Percentiles rank a stretch among this genome's conserved stretches.
These are phyloP conservation scores for Triplophysa tibetana DNA, from an alignment of 2,113 vertebrate genomes.

Conservation along the genomic window DNA sequence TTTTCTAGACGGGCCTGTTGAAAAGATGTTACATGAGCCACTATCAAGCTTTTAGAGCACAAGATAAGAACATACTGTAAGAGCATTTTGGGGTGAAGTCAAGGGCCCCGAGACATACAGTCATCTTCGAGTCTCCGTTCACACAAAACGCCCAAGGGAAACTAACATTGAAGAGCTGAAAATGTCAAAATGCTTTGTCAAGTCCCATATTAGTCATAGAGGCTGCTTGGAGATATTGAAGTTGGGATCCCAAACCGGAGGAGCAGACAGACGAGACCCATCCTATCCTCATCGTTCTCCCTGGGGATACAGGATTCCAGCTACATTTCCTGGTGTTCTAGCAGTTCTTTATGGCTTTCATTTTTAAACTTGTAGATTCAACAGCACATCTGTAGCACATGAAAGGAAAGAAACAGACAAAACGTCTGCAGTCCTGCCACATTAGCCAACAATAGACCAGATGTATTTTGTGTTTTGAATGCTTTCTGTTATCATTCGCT, in stretches of 20 bases:
- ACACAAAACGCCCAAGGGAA: conserved; percentile 68
- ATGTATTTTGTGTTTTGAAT: too few relatives aligned
- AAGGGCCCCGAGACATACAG: conserved; percentile 58
- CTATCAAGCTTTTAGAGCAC: conserved; percentile 26
- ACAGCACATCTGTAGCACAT: background rate
- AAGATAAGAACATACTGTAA: conserved; percentile 53
- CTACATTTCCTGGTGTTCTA: conserved; percentile 8
- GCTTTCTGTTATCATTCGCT: too few relatives aligned
- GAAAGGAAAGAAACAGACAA: background rate
- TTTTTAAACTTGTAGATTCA: background rate
- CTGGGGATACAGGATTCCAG: background rate
- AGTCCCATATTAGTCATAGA: conserved; percentile 68
- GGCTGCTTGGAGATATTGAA: conserved; percentile 41
- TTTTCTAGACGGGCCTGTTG: background rate
- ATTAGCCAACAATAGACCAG: too few relatives aligned
- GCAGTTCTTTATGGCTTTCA: conserved; percentile 2
- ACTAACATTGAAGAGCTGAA: conserved; percentile 69
- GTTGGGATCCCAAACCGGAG: conserved; percentile 38
- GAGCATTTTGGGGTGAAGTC: conserved; percentile 46
- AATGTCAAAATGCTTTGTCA: conserved; percentile 81
- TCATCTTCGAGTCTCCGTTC: conserved; percentile 54
- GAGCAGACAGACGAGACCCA: conserved; percentile 1
- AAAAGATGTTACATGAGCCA: conserved; percentile 47
- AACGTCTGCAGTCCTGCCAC: too few relatives aligned
- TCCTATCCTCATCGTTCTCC: background rate